phyloP scores from a whole-genome alignment of 2,113 vertebrate genomes.

The Tautogolabrus adspersus region DNA sequence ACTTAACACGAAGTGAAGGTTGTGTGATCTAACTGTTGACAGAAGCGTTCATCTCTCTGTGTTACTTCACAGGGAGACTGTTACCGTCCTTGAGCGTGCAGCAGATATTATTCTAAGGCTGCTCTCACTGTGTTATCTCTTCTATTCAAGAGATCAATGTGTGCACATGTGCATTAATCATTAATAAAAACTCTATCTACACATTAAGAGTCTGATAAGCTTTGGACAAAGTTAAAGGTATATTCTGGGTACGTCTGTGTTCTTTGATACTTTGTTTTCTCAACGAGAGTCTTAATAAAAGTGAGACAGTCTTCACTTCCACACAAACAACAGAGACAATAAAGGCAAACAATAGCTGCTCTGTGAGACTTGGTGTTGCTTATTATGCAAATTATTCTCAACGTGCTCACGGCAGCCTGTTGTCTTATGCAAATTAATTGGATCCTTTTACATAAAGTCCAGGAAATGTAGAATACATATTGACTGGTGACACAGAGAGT shows the following conservation, averaged over 20 bases:
- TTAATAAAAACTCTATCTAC: conserved; percentile 16
- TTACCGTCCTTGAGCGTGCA: background rate
- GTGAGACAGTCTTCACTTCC: background rate
- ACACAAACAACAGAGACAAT: background rate
- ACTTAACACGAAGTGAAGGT: background rate
- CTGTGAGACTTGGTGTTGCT: background rate
- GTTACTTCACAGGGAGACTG: no score
- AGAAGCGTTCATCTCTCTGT: background rate
- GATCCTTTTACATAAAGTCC: background rate
- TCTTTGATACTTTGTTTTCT: background rate
- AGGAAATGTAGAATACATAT: background rate
- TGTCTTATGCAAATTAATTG: background rate
- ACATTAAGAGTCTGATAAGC: background rate
- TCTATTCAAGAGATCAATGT: background rate
- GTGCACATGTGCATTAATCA: conserved; percentile 18
- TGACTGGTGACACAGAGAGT: background rate
- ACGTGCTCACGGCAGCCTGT: background rate
- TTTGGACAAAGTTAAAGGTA: background rate
- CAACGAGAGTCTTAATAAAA: background rate
- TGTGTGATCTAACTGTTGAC: background rate
- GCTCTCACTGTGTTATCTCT: background rate
- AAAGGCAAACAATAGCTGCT: background rate
- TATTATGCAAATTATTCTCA: background rate
- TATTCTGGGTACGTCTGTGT: background rate
- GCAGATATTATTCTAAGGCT: background rate